These are phyloP conservation scores for Megaceryle alcyon DNA, from an alignment of 2,797 vertebrate species.

Conservation along the genomic window DNA sequence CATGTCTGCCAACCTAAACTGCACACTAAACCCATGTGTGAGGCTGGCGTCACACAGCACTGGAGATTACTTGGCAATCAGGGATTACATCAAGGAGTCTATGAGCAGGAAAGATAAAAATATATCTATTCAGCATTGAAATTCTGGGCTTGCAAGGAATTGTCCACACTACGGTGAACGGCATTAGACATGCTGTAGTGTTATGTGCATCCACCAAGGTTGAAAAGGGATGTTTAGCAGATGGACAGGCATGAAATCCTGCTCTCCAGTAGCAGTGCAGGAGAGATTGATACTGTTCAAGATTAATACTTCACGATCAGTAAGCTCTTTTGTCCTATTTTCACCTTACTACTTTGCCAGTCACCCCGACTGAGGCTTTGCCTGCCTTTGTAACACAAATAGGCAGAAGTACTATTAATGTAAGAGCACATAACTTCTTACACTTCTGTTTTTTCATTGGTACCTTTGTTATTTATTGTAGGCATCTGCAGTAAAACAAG, in stretches of 20 bases:
- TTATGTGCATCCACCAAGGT: not conserved
- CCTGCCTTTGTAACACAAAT: not conserved
- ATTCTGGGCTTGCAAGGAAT: not conserved
- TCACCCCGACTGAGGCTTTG: not conserved
- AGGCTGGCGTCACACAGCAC: not conserved
- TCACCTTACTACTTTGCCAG: not conserved
- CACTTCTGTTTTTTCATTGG: not conserved
- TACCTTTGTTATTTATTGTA: not conserved
- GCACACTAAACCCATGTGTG: not conserved
- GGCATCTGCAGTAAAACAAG: not conserved
- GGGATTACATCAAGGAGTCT: not conserved
- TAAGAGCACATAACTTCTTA: not conserved
- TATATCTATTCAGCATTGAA: not conserved
- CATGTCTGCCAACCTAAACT: not conserved
- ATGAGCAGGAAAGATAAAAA: not conserved
- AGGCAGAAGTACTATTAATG: not conserved
- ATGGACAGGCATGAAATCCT: not conserved
- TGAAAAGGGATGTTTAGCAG: not conserved
- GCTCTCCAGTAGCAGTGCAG: not conserved
- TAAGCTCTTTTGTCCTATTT: not conserved
- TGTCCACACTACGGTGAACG: not conserved
- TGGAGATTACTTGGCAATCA: not conserved
- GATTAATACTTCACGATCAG: not conserved
- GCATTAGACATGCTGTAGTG: not conserved
- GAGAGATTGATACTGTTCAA: not conserved